Evolutionary conservation across 2,797 vertebrate genomes (phyloP).

Genomic region (Eleutherodactylus coqui): DNA sequence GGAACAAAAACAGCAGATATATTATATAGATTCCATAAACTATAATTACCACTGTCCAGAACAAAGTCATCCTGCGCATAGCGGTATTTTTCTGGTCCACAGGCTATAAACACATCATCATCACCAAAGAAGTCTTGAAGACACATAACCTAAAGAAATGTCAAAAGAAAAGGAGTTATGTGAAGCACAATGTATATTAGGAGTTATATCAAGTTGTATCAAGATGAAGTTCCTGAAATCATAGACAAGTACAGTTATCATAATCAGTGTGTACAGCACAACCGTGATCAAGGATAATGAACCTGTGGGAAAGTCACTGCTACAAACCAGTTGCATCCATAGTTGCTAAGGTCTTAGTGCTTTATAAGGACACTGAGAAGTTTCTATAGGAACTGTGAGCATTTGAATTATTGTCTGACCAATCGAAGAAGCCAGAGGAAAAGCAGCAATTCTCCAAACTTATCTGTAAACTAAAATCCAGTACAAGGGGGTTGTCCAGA

Average conservation of each 20-base stretch:
- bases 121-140: constrained; percentile 97
- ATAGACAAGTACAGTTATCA: too few species aligned
- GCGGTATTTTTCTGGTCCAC: constrained; percentile 93
- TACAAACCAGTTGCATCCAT: too few species aligned
- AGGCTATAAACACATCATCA: constrained; percentile 95
- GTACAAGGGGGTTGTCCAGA: too few species aligned
- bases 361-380: too few species aligned
- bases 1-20: background rate
- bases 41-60: constrained; percentile 88
- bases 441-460: too few species aligned
- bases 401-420: too few species aligned
- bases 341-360: too few species aligned
- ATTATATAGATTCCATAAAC: background rate
- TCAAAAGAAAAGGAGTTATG: background rate
- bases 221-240: too few species aligned
- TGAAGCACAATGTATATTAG: background rate
- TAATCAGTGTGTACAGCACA: too few species aligned
- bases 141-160: constrained; percentile 83
- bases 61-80: constrained; percentile 98
- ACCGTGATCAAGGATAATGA: background rate
- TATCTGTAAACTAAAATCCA: background rate
- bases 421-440: too few species aligned
- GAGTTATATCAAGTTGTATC: background rate
- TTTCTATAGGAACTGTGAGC: too few species aligned
- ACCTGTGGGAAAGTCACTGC: too few species aligned